Percentiles rank a stretch among this genome's conserved stretches.
phyloP scores from a whole-genome alignment of 2,113 vertebrate genomes.

The Galbula dea region DNA sequence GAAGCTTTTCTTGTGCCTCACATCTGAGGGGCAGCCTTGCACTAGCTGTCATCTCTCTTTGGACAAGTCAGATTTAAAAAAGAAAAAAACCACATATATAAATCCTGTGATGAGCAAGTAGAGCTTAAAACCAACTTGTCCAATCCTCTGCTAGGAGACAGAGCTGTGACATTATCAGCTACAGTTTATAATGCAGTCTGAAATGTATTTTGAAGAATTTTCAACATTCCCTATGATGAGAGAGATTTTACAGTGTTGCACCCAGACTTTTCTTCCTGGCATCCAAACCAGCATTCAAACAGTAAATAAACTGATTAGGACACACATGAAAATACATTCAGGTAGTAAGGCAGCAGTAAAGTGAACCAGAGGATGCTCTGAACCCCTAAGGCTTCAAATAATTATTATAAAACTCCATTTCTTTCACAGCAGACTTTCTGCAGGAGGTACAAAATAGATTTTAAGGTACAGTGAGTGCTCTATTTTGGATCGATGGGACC shows the following conservation, averaged over 20 bases:
- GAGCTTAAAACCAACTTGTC: background rate
- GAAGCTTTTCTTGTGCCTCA: background rate
- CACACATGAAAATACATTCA: background rate
- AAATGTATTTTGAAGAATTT: constrained; percentile 18
- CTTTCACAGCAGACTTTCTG: constrained; percentile 32
- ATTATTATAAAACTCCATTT: constrained; percentile 17
- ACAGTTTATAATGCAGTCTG: background rate
- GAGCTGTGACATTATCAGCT: background rate
- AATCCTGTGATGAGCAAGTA: background rate
- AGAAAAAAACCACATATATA: background rate
- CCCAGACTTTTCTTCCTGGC: background rate
- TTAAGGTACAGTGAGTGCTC: background rate
- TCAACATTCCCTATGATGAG: background rate
- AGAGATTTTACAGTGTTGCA: background rate
- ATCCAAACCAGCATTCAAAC: background rate
- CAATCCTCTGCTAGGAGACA: background rate
- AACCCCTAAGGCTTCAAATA: constrained; percentile 7
- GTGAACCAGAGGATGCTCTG: background rate
- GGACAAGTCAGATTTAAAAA: background rate
- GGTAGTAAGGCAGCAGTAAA: background rate
- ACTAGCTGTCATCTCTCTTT: background rate
- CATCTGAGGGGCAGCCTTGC: background rate
- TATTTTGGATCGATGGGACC: background rate
- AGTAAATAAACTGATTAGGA: constrained; percentile 29
- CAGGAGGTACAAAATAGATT: background rate